Evolutionary conservation across 2,888 invertebrate species (phyloP), one percentile per base, ranked within the genome.

Genomic region (Agrochola macilenta): DNA sequence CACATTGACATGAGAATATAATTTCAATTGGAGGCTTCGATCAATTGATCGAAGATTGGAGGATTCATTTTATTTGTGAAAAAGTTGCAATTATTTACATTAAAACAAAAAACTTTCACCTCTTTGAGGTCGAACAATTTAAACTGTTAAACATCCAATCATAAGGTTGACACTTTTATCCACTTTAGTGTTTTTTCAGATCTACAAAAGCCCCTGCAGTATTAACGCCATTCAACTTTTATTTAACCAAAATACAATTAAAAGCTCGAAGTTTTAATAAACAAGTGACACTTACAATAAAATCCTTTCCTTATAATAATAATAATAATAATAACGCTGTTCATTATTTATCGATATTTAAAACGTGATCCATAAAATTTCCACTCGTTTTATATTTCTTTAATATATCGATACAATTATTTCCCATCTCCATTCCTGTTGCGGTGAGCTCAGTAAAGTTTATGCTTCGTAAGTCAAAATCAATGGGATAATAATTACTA

Each of bases 381-480:
- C 39, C 14, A 23, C 39, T 63, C 65, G 57, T 88, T 81, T 76
- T 49, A 72, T 73, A 64, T 63, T 65, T 26, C 11, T 60, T 76
- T 61, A 81, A 81, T 88, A 82, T 84, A 88, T 88, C 88, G 87
- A 87, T 78, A 88, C 73, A 79, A 77, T 85, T 74, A 79, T 79
- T 71, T 78, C 82, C 58, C 84, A 76, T 68, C 80, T 54, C 74
- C 8, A 70, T 63, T 74, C 39, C 66, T 58, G n/a, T 65, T 23
- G 87, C 87, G 88, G 82, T 74, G 39, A 69, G 69, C 65, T 84
- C 82, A 78, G 64, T 88, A 60, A 74, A 61, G 60, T 87, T 88
- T 70, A 87, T 84, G 88, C 88, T 77, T 87, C 87, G 88, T 81
- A 88, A 84, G 85, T 88, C 87, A 87, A 84, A 84, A 79, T 87